A percentile compares a stretch with the other conserved stretches of the same genome.
These are phyloP conservation scores for Lithophane socia DNA, from an alignment of 2,888 invertebrate genomes.

Conservation along the genomic window DNA sequence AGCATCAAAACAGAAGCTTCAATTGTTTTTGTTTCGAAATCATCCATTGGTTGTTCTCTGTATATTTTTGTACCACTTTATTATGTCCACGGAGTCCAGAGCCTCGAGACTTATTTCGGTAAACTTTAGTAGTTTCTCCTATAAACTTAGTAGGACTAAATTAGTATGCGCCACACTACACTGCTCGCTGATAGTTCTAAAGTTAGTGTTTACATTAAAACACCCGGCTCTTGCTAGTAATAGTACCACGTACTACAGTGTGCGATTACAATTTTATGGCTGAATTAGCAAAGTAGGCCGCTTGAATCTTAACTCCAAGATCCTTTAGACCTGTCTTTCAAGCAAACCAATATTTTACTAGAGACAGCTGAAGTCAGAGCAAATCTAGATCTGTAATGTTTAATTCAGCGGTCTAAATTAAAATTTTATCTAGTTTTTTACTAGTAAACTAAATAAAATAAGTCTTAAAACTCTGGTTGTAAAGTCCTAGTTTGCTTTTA, in stretches of 20 bases:
- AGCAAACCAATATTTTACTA: slow-evolving; percentile 14
- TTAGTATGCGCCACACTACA: slow-evolving; percentile 44
- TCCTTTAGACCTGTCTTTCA: slow-evolving; percentile 15
- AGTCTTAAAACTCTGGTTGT: not conserved
- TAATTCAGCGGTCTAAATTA: slow-evolving; percentile 42
- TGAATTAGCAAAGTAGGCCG: slow-evolving; percentile 24
- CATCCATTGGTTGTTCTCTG: not conserved
- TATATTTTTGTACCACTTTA: not conserved
- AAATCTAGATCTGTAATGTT: slow-evolving; percentile 36
- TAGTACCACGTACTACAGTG: slow-evolving; percentile 25
- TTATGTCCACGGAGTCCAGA: not conserved
- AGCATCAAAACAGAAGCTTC: not conserved
- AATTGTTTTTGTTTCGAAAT: not conserved
- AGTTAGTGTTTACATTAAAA: slow-evolving; percentile 44
- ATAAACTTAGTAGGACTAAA: slow-evolving; percentile 29
- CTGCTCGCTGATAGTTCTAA: slow-evolving; percentile 34
- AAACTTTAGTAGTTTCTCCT: slow-evolving; percentile 13
- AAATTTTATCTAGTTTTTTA: not conserved
- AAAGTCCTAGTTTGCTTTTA: slow-evolving; percentile 15
- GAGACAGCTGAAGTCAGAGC: slow-evolving; percentile 1
- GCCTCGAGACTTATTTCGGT: not conserved
- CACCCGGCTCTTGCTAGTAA: slow-evolving; percentile 39
- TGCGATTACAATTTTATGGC: slow-evolving; percentile 39
- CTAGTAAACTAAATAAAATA: not conserved
- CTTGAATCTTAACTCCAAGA: slow-evolving; percentile 30